A percentile compares a stretch with the other conserved stretches of the same genome.
These are phyloP conservation scores for Eilema sororculum DNA, from an alignment of 2,888 invertebrate species.

Conservation along the genomic window DNA sequence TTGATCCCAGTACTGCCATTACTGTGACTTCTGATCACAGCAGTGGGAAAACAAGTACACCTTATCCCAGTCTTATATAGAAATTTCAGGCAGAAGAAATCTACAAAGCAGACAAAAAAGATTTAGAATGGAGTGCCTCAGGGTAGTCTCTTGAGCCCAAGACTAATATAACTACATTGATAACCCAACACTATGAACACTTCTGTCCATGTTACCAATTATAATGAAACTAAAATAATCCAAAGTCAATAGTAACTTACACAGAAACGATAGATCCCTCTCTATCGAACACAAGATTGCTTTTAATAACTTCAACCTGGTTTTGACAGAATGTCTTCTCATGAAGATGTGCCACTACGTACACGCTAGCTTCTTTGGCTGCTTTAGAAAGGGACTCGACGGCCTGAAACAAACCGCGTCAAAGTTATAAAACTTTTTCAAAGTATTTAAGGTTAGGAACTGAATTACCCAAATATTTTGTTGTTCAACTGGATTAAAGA, in stretches of 20 bases:
- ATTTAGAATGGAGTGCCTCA: background rate
- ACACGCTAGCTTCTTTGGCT: conserved; percentile 61
- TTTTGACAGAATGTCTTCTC: conserved; percentile 63
- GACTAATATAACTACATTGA: background rate
- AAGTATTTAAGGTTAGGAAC: no score
- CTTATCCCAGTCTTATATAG: background rate
- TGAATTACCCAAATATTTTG: no score
- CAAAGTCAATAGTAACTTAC: conserved; percentile 61
- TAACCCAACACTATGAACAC: background rate
- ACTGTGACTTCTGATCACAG: background rate
- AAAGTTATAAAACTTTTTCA: no score
- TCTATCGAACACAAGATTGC: conserved; percentile 72
- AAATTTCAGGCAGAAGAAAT: background rate
- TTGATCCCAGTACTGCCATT: background rate
- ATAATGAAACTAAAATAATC: background rate
- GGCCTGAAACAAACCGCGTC: conserved; percentile 57
- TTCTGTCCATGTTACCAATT: background rate
- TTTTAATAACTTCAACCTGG: conserved; percentile 59
- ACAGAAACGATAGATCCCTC: conserved; percentile 65
- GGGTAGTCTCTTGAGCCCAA: conserved; percentile 3
- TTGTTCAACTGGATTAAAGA: no score
- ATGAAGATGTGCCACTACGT: conserved; percentile 65
- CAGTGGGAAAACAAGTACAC: background rate
- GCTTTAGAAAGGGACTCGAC: conserved; percentile 63
- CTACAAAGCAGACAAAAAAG: no score